Evolutionary conservation across 2,113 vertebrate species (phyloP).

Genomic region (Promerops cafer): DNA sequence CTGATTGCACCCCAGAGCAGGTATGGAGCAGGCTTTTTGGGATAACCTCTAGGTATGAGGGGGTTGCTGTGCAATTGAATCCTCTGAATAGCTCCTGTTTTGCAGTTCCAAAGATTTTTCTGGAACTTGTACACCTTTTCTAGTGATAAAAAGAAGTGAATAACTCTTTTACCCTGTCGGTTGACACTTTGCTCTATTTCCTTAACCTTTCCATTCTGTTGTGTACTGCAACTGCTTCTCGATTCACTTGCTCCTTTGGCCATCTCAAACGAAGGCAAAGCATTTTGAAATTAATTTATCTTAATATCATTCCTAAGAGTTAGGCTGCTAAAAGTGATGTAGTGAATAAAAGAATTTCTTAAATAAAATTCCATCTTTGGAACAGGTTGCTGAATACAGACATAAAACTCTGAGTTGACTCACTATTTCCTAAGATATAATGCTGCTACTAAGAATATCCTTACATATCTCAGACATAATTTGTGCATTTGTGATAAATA

Average conservation of each 20-base stretch:
- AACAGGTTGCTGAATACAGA: not conserved
- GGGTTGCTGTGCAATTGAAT: not conserved
- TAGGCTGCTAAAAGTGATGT: not conserved
- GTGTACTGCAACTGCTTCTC: not conserved
- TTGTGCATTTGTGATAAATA: not conserved
- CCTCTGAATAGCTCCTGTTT: not conserved
- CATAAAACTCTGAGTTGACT: not conserved
- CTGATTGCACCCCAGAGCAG: not conserved
- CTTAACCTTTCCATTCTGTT: not conserved
- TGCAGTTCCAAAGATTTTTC: not conserved
- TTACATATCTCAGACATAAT: not conserved
- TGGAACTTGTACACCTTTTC: not conserved
- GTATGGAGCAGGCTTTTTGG: not conserved
- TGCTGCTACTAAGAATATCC: not conserved
- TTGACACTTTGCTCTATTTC: not conserved
- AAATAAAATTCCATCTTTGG: not conserved
- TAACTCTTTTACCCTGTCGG: not conserved
- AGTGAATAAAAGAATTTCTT: not conserved
- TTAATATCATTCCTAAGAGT: not conserved
- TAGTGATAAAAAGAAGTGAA: not conserved
- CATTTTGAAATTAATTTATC: not conserved
- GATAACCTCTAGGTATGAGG: not conserved
- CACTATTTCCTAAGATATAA: not conserved
- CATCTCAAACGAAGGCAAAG: not conserved
- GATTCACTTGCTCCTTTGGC: not conserved